Percentiles rank a stretch among this genome's conserved stretches.
phyloP scores from a whole-genome alignment of 2,113 vertebrate genomes.

The Percopsis transmontana region DNA sequence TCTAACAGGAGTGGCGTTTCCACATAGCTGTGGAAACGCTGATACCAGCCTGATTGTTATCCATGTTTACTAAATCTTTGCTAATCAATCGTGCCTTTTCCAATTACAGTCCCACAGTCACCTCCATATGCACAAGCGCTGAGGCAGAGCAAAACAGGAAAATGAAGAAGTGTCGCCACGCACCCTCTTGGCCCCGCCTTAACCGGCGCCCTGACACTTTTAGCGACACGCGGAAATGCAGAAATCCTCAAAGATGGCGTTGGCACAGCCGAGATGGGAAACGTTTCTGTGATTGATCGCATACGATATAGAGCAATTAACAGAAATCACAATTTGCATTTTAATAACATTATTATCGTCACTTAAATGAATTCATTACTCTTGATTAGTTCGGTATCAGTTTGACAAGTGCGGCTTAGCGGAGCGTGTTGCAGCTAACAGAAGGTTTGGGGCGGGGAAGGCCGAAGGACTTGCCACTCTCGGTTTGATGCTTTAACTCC shows the following conservation, averaged over 20 bases:
- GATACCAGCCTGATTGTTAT: conserved; percentile 11
- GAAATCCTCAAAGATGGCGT: conserved; percentile 2
- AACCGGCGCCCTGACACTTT: conserved; percentile 28
- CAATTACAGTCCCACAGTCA: conserved; percentile 65
- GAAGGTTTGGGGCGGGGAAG: conserved; percentile 33
- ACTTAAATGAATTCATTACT: conserved; percentile 95
- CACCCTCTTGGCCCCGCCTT: conserved; percentile 55
- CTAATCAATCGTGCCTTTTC: conserved; percentile 68
- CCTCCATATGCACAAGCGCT: conserved; percentile 49
- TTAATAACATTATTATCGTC: conserved; percentile 95
- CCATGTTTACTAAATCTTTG: conserved; percentile 40
- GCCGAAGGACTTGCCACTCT: background rate
- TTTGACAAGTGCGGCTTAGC: conserved; percentile 76
- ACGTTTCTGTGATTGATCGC: conserved; percentile 84
- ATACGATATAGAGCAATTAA: conserved; percentile 91
- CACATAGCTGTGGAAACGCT: conserved; percentile 2
- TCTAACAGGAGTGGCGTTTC: background rate
- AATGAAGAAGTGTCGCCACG: conserved; percentile 62
- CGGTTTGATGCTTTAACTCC: too few relatives aligned
- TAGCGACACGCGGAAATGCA: conserved; percentile 5
- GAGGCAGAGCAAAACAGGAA: conserved; percentile 60
- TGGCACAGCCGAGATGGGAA: conserved; percentile 40
- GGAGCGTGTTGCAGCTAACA: conserved; percentile 74
- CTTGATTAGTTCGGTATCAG: conserved; percentile 88
- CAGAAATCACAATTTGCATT: conserved; percentile 95